Evolutionary conservation across 2,888 invertebrate genomes (phyloP), one percentile per base, ranked within the genome.

Genomic region (Diplolepis rosae): DNA sequence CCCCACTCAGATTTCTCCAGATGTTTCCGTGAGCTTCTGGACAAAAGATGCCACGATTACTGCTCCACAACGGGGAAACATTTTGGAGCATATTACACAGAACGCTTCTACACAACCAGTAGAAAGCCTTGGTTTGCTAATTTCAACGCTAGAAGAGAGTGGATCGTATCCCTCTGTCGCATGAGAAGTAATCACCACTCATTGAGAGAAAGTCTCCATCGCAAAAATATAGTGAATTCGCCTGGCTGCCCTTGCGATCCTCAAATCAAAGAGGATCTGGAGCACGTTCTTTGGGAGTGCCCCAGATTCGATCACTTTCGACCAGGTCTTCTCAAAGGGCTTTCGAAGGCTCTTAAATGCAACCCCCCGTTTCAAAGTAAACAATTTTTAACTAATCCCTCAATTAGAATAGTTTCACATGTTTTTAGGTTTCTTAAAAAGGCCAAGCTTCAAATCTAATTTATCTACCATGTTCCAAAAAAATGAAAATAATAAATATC

Each of bases 111-210:
- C 30, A 7, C 7, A 30, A 11, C 15, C 52, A 28, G 52, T 4
- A 51, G 27, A 30, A 54, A 54, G 30, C 52, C 52, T 15, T 54
- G 52, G 28, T 54, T 54, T 6, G 15, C 52, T 15, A n/a, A 28
- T 9, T 30, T 54, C 13, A 30, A 30, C 13, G 2, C 15, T 15
- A 7, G 9, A 15, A 54, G 30, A 30, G 52, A 54, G 30, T 54
- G 30, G 52, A 54, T 54, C 15, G 30, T 54, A 6, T 30, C 30
- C 3, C n/a, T 54, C 2, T 54, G 52, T 18, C 52, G 52, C 1
- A 52, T 52, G 28, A 51, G 51, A 27, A 51, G 51, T n/a, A 51
- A 51, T 13, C 28, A 51, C 13, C 24, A 24, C n/a, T 51, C 28
- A 11, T 27, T 51, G 3, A 27, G 27, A 2, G 51, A 51, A 27